Evolutionary conservation across 1,140 invertebrate genomes (phyloP).

Genomic region (Leptinotarsa undecemlineata): DNA sequence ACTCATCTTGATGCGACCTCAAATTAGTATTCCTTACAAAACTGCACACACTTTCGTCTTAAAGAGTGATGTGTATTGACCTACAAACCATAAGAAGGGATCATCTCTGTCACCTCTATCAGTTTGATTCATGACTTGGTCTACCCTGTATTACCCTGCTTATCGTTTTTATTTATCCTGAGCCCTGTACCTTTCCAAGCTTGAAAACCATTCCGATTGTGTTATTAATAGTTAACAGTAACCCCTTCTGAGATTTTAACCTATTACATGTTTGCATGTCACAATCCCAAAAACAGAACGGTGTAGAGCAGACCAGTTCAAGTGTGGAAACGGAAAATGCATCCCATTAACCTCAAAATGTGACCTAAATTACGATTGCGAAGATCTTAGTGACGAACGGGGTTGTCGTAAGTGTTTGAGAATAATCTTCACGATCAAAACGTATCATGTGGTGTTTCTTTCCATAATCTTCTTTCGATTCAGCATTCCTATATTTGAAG

Average conservation of each 20-base stretch:
- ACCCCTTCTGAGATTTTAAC: not conserved
- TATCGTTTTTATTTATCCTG: too few species aligned
- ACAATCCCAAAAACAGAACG: constrained; percentile 32
- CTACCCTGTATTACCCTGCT: too few species aligned
- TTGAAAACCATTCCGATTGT: too few species aligned
- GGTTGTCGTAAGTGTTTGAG: constrained; percentile 53
- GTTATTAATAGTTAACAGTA: not conserved
- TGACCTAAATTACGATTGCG: constrained; percentile 63
- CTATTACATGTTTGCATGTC: constrained; percentile 45
- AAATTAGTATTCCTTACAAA: too few species aligned
- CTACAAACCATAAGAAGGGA: too few species aligned
- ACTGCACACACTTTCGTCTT: too few species aligned
- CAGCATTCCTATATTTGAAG: not conserved
- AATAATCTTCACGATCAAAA: constrained; percentile 10
- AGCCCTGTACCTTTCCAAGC: too few species aligned
- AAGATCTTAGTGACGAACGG: constrained; percentile 64
- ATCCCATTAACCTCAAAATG: constrained; percentile 59
- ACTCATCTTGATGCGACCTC: too few species aligned
- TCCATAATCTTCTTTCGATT: not conserved
- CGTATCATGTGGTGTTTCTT: not conserved
- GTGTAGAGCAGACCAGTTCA: constrained; percentile 45
- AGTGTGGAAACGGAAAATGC: constrained; percentile 67
- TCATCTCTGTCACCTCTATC: too few species aligned
- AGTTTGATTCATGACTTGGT: too few species aligned
- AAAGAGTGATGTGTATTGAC: too few species aligned